These are phyloP conservation scores for Agrotis puta DNA, from an alignment of 2,888 invertebrate species.

Conservation along the genomic window DNA sequence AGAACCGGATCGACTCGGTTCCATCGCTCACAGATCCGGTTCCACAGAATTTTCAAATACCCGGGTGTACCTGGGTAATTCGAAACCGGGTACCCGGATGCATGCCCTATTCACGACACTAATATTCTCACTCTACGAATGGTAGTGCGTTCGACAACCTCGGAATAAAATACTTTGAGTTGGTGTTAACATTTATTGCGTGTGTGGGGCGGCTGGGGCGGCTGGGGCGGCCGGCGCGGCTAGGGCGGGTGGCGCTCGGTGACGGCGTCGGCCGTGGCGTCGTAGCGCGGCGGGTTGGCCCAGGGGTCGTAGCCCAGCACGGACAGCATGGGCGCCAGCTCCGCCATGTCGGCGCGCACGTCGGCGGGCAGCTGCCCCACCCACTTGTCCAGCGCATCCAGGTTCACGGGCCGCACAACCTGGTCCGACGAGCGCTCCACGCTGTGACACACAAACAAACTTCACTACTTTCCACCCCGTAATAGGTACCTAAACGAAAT, in stretches of 20 bases:
- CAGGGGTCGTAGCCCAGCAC: slow-evolving; percentile 98
- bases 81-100: too few species aligned
- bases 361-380: slow-evolving; percentile 97
- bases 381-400: slow-evolving; percentile 98
- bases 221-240: slow-evolving; percentile 47
- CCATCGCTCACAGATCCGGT: too few species aligned
- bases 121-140: neutral
- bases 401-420: slow-evolving; percentile 99
- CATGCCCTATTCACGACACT: slow-evolving; percentile 23
- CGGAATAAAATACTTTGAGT: slow-evolving; percentile 75
- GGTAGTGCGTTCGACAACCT: slow-evolving; percentile 88
- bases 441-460: slow-evolving; percentile 87
- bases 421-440: slow-evolving; percentile 99
- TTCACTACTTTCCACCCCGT: too few species aligned
- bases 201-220: neutral
- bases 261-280: slow-evolving; percentile 89
- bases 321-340: slow-evolving; percentile 98
- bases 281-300: slow-evolving; percentile 99
- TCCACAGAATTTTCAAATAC: too few species aligned
- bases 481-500: too few species aligned
- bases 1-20: too few species aligned
- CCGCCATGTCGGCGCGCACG: slow-evolving; percentile 97
- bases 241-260: slow-evolving; percentile 64
- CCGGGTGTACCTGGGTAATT: too few species aligned
- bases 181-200: slow-evolving; percentile 48